Evolutionary conservation across 2,113 vertebrate species (phyloP), one percentile per base, ranked within the genome.

Genomic region (Acinonyx jubatus): DNA sequence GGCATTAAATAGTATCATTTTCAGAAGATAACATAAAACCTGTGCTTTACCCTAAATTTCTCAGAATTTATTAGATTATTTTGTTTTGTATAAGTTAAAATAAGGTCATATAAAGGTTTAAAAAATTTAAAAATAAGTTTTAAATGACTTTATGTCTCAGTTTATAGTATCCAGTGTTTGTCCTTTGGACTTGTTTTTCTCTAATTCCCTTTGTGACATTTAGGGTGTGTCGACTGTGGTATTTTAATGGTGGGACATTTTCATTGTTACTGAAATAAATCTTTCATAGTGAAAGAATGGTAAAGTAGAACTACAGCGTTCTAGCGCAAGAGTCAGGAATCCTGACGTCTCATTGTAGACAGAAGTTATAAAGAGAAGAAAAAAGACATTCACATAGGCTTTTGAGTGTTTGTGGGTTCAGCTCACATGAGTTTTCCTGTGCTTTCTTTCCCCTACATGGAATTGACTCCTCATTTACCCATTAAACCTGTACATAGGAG

Each of bases 151-250:
- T 94, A 45, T 15, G 7, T 95, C 52, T 96, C 7, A 78, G 33
- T 88, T 94, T 82, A 16, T 10, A 52, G 48, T 78, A 91, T 73
- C 50, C 7, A 88, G 23, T 55, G 83, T 98, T 91, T 96, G n/a
- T 91, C 61, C 52, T 97, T 97, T 91, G 74, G 68, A 55, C 55
- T 96, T 93, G 27, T 92, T 96, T 97, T 95, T 76, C 88, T 97
- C 45, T 73, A 85, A 91, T 55, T 87, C 29, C n/a, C 78, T 97
- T 96, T 96, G 45, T 86, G 79, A 83, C 21, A 65, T 80, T 50
- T 88, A 96, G 88, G 48, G 61, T 81, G 41, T 93, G 61, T 91
- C 95, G 36, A 55, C 76, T 95, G 13, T 92, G 83, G 12, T 71
- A 86, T 97, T 97, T 98, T 66, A 93, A 86, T 55, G 94, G 85